Evolutionary conservation across 2,888 invertebrate species (phyloP), one percentile per base, ranked within the genome.

Genomic region (Branchipolynoe longqiensis): DNA sequence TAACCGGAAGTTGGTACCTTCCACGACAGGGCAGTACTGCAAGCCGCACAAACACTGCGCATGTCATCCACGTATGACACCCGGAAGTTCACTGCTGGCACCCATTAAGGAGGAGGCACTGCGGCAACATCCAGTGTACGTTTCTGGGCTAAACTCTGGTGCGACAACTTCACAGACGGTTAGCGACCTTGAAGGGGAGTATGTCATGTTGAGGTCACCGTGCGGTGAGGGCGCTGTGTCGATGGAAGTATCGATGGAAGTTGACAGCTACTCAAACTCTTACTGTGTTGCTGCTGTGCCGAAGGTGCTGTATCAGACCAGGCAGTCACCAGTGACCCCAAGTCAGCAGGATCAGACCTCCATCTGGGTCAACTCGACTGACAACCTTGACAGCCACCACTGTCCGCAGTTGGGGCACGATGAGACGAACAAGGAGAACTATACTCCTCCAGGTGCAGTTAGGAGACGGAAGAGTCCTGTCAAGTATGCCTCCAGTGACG

Each of bases 401-500:
- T 78, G 78, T 25, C 78, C 78, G 78, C 41, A 25, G n/a, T 25
- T 58, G 31, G 25, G 22, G 25, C 12, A 22, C 2, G 33, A 82
- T 6, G 38, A 41, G 31, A 31, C 28, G 12, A 25, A 78, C 78
- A 78, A 78, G 54, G 78, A 78, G 54, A 78, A 78, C 54, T 1
- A 38, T 14, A 3, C 1, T 8, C 69, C 41, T n/a, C n/a, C 78
- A 18, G 74, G 25, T 41, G 1, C 31, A 22, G 12, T 38, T 18
- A 58, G 64, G 25, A 62, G 40, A 54, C 48, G 83, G n/a, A 81
- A 59, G 28, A 86, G 86, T 82, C 86, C 85, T 0, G 84, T 86
- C 33, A 82, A 84, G 73, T 88, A 86, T 59, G 87, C 87, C 54
- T 59, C 28, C 58, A 86, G 87, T 64, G 84, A 86, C 64, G 82